Evolutionary conservation across 2,113 vertebrate genomes (phyloP).

Genomic region (Sinosuthora webbiana): DNA sequence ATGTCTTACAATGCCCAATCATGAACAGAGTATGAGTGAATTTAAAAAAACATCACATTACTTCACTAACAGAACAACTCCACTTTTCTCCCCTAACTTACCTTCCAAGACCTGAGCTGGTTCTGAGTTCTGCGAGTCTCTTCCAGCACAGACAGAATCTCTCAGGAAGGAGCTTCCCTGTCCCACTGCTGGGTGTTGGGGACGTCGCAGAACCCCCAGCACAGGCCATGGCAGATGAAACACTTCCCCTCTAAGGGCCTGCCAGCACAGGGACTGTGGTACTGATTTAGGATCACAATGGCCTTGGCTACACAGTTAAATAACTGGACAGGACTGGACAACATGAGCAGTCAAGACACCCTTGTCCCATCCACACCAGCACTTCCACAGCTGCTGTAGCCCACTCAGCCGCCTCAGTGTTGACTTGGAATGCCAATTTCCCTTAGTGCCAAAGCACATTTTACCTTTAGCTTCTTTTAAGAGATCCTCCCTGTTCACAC

Average conservation of each 20-base stretch:
- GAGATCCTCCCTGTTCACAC: slow-evolving; percentile 46
- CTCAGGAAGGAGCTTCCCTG: background rate
- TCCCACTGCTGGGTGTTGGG: background rate
- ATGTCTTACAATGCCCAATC: background rate
- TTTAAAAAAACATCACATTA: background rate
- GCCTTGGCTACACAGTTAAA: slow-evolving; percentile 23
- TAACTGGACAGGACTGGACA: slow-evolving; percentile 19
- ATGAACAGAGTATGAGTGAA: background rate
- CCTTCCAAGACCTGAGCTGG: background rate
- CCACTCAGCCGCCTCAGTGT: background rate
- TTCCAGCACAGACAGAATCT: background rate
- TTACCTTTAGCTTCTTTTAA: background rate
- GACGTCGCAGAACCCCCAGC: background rate
- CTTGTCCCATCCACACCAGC: background rate
- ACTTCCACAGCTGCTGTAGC: background rate
- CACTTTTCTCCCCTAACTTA: slow-evolving; percentile 16
- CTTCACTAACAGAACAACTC: background rate
- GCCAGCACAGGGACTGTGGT: background rate
- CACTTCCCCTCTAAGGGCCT: background rate
- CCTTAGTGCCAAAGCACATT: background rate
- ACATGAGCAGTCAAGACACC: background rate
- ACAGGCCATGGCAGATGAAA: background rate
- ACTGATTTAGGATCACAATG: background rate
- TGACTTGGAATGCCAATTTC: background rate
- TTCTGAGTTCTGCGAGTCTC: background rate